Conservation (phyloP, 2,113 vertebrate species). For the Gallinago undulata region DNA sequence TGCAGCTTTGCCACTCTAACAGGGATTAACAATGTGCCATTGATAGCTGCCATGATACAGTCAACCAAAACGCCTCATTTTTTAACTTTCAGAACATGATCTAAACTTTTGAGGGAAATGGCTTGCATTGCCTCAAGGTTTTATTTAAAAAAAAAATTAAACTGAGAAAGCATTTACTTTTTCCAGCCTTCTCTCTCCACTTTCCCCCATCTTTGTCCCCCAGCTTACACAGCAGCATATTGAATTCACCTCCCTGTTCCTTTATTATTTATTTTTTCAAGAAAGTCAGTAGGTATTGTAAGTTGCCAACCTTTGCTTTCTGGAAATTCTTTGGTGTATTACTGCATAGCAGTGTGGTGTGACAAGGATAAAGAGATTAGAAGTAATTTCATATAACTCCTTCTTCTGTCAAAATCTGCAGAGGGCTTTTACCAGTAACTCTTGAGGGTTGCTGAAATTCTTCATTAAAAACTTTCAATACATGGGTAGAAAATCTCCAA, state of each 20-base stretch:
- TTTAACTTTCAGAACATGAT: neutral
- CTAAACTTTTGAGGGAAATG: neutral
- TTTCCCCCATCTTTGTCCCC: neutral
- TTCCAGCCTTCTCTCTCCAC: neutral
- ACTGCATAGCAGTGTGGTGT: conserved; percentile 78
- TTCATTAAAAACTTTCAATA: conserved; percentile 26
- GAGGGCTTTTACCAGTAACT: conserved; percentile 14
- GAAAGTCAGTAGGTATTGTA: conserved; percentile 14
- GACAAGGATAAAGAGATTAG: conserved; percentile 82
- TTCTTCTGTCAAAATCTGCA: conserved; percentile 57
- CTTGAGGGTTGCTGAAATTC: neutral
- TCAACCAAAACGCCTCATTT: neutral
- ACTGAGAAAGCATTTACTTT: neutral
- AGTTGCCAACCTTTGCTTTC: conserved; percentile 57
- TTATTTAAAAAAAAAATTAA: neutral
- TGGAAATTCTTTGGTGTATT: conserved; percentile 85
- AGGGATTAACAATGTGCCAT: conserved; percentile 30
- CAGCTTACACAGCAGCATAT: neutral
- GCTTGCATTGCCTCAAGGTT: neutral
- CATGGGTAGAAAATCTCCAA: neutral
- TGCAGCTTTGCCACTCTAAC: conserved; percentile 27
- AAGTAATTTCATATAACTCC: conserved; percentile 73
- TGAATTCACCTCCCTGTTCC: neutral
- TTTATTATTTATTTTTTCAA: conserved; percentile 22
- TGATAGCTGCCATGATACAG: conserved; percentile 24